Evolutionary conservation across 2,113 vertebrate genomes (phyloP).

Genomic region (Bungarus multicinctus): DNA sequence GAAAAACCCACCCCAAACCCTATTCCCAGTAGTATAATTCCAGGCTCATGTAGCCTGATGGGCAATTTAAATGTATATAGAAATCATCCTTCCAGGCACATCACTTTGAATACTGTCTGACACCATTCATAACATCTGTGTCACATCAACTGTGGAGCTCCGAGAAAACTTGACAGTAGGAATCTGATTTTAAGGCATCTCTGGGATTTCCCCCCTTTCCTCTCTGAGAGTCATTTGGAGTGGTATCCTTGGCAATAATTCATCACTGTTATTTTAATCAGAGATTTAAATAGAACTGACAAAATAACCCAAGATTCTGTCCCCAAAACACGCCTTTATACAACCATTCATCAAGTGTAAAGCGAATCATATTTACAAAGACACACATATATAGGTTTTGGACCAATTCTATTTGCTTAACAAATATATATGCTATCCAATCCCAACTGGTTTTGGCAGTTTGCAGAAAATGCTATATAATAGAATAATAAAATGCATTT

Average conservation of each 20-base stretch:
- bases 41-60: neutral
- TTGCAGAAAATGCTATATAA: neutral
- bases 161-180: neutral
- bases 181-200: constrained; percentile 2
- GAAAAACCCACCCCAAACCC: neutral
- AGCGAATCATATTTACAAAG: neutral
- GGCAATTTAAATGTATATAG: neutral
- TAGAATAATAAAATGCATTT: neutral
- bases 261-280: neutral
- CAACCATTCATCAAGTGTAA: neutral
- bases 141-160: neutral
- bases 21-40: neutral
- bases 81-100: rapidly evolving
- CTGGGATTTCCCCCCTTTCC: neutral
- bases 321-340: neutral
- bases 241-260: neutral
- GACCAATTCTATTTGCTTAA: neutral
- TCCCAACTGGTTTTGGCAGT: neutral
- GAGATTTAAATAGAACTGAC: constrained; percentile 38
- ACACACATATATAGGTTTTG: neutral
- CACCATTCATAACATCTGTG: constrained; percentile 4
- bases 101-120: rapidly evolving
- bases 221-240: constrained; percentile 32
- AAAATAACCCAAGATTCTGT: constrained; percentile 38
- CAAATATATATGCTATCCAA: neutral